Conservation (phyloP, 2,888 invertebrate genomes). For the Zhuqinia jingwanae region DNA sequence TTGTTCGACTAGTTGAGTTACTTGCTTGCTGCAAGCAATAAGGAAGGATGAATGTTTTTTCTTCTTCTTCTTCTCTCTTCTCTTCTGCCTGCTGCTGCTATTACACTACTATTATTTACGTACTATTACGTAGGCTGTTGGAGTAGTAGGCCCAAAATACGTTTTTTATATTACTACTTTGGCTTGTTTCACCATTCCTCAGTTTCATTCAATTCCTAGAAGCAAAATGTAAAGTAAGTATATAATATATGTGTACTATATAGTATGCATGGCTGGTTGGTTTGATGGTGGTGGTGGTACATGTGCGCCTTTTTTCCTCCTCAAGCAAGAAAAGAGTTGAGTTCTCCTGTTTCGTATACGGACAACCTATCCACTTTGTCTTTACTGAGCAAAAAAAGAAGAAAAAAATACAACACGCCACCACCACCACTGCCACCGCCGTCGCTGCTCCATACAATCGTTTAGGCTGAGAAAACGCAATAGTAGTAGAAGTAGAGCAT, state of each 20-base stretch:
- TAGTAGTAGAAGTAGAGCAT: neutral
- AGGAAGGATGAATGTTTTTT: slow-evolving; percentile 5
- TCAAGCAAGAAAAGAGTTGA: neutral
- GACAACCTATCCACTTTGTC: slow-evolving; percentile 19
- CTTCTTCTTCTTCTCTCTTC: neutral
- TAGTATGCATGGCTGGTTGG: neutral
- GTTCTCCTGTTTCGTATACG: neutral
- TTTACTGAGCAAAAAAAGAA: slow-evolving; percentile 1
- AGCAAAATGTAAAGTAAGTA: neutral
- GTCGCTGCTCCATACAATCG: neutral
- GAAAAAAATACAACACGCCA: neutral
- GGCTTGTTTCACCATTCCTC: neutral
- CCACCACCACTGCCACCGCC: neutral
- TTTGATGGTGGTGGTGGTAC: neutral
- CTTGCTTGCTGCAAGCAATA: slow-evolving; percentile 24
- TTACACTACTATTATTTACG: too few species aligned
- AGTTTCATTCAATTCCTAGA: neutral
- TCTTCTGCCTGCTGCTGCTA: neutral
- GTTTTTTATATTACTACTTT: neutral
- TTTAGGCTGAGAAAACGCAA: neutral
- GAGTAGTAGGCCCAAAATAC: neutral
- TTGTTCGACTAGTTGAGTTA: neutral
- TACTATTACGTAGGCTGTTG: neutral
- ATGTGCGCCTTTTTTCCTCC: slow-evolving; percentile 46
- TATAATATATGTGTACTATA: too few species aligned